These are phyloP conservation scores for Phragmatobia fuliginosa DNA, from an alignment of 2,888 invertebrate genomes.

Conservation along the genomic window DNA sequence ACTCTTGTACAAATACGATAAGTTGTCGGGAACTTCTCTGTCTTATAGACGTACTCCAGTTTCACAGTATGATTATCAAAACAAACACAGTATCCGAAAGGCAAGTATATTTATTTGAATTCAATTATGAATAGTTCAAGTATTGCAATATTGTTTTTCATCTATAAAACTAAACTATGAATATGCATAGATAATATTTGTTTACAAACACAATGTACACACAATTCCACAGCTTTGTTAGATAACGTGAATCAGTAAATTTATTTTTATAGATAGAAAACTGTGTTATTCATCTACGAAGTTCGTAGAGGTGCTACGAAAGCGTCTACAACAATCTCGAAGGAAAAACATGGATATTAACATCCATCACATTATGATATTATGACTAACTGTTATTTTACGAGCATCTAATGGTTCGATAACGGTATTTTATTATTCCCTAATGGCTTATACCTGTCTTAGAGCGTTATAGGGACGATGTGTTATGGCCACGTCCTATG, in stretches of 20 bases:
- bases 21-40: too few species aligned
- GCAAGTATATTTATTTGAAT: not conserved
- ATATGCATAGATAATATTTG: too few species aligned
- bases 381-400: constrained; percentile 86
- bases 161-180: too few species aligned
- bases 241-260: not conserved
- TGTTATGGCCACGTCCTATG: constrained; percentile 78
- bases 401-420: constrained; percentile 84
- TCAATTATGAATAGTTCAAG: not conserved
- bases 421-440: constrained; percentile 85
- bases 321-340: constrained; percentile 49
- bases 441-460: constrained; percentile 86
- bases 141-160: not conserved
- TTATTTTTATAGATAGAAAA: constrained; percentile 2
- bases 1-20: too few species aligned
- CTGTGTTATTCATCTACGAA: constrained; percentile 18
- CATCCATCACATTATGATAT: constrained; percentile 82
- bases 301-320: constrained; percentile 43
- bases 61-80: too few species aligned
- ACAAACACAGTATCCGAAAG: too few species aligned
- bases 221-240: not conserved
- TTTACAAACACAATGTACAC: not conserved
- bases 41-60: too few species aligned
- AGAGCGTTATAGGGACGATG: constrained; percentile 71
- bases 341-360: constrained; percentile 81